Conservation (phyloP, 1,140 invertebrate species). For the Pachyrhynchus sulphureomaculatus region DNA sequence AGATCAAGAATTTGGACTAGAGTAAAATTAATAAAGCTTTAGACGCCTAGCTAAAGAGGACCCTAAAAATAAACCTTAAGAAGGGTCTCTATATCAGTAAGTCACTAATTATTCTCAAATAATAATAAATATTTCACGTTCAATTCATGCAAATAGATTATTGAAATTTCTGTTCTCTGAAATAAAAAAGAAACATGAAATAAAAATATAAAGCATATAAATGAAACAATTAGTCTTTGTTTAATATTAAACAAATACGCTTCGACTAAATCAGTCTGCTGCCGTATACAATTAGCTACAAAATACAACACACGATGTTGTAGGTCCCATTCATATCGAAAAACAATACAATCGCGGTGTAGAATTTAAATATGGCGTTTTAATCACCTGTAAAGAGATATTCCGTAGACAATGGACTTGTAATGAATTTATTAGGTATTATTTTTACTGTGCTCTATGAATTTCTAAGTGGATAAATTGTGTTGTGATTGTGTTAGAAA, state of each 20-base stretch:
- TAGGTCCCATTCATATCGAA: slow-evolving; percentile 26
- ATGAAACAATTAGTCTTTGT: slow-evolving; percentile 31
- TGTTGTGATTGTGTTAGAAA: not conserved
- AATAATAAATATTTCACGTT: too few relatives aligned
- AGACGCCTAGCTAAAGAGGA: too few relatives aligned
- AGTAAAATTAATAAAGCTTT: too few relatives aligned
- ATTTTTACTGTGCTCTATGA: slow-evolving; percentile 20
- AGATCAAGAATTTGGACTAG: too few relatives aligned
- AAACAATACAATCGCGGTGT: slow-evolving; percentile 17
- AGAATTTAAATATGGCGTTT: slow-evolving; percentile 26
- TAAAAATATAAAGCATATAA: not conserved
- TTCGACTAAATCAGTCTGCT: slow-evolving; percentile 18
- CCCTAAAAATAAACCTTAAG: too few relatives aligned
- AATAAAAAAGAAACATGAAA: not conserved
- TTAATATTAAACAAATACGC: slow-evolving; percentile 29
- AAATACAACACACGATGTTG: slow-evolving; percentile 19
- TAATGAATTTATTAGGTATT: slow-evolving; percentile 32
- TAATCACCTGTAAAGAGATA: slow-evolving; percentile 28
- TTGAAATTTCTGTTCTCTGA: slow-evolving; percentile 4
- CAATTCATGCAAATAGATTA: not conserved
- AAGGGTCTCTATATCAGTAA: too few relatives aligned
- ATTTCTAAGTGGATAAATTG: slow-evolving; percentile 7
- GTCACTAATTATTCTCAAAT: too few relatives aligned
- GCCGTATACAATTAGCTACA: slow-evolving; percentile 31
- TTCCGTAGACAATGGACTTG: slow-evolving; percentile 26